A percentile compares a stretch with the other conserved stretches of the same genome.
phyloP scores from a whole-genome alignment of 2,797 vertebrate genomes.

The Emys orbicularis region DNA sequence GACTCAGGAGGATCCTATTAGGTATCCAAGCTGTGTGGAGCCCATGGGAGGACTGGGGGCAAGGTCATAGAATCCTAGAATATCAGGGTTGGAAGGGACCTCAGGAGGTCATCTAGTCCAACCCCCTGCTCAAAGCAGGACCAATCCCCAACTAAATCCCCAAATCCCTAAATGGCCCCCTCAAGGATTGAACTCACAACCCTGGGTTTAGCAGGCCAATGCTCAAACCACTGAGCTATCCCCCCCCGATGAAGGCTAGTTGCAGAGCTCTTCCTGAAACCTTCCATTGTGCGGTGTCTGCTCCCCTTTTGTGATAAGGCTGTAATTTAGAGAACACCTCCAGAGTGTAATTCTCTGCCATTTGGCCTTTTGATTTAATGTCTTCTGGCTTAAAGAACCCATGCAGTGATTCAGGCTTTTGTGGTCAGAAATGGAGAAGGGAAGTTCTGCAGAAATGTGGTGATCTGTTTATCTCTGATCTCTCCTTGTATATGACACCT shows the following conservation, averaged over 20 bases:
- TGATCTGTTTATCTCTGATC: not conserved
- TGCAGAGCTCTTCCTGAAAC: not conserved
- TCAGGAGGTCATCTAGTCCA: no score
- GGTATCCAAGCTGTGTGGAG: not conserved
- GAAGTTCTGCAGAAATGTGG: not conserved
- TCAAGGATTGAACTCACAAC: no score
- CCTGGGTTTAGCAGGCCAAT: no score
- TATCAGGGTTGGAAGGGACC: no score
- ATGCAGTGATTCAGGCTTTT: not conserved
- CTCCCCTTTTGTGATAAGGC: not conserved
- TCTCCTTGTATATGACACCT: not conserved
- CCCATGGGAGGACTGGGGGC: not conserved
- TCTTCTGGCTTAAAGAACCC: not conserved
- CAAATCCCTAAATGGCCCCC: no score
- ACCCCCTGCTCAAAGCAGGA: no score
- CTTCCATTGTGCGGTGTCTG: accelerated
- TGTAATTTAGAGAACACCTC: not conserved
- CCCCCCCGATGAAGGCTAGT: not conserved
- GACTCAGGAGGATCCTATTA: not conserved
- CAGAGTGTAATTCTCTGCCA: not conserved
- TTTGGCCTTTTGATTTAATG: not conserved
- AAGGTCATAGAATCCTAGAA: no score
- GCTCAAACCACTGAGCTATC: no score
- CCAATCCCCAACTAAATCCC: no score
- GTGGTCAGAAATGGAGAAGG: not conserved